A percentile compares a stretch with the other conserved stretches of the same genome.
These are phyloP conservation scores for Apamea monoglypha DNA, from an alignment of 2,888 invertebrate genomes.

Conservation along the genomic window DNA sequence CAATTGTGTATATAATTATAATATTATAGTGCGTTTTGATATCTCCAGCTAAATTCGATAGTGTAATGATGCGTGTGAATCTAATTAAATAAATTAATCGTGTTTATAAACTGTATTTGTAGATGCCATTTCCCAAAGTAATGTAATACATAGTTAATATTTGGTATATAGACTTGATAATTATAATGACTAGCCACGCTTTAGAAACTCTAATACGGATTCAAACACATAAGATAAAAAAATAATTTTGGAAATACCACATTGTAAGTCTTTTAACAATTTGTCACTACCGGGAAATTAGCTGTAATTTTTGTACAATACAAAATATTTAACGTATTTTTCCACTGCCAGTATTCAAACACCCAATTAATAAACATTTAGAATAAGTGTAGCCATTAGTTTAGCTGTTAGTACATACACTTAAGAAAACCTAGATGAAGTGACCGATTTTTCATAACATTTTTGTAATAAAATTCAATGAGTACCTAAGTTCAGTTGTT, in stretches of 20 bases:
- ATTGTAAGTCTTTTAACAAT: slow-evolving; percentile 37
- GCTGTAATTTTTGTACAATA: slow-evolving; percentile 75
- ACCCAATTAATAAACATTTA: slow-evolving; percentile 81
- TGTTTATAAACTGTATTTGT: slow-evolving; percentile 68
- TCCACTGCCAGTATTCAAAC: slow-evolving; percentile 91
- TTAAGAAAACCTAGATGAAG: slow-evolving; percentile 82
- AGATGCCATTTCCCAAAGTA: slow-evolving; percentile 63
- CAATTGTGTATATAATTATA: slow-evolving; percentile 80
- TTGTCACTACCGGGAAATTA: slow-evolving; percentile 68
- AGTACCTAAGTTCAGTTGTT: slow-evolving; percentile 64
- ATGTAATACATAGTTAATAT: slow-evolving; percentile 46
- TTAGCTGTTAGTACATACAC: slow-evolving; percentile 76
- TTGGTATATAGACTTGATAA: slow-evolving; percentile 47
- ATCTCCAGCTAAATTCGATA: slow-evolving; percentile 61
- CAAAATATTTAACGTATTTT: slow-evolving; percentile 84
- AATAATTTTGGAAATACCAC: slow-evolving; percentile 3
- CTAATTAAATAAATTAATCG: slow-evolving; percentile 67
- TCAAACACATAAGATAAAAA: slow-evolving; percentile 6
- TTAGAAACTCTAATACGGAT: slow-evolving; percentile 15
- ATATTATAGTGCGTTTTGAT: slow-evolving; percentile 59
- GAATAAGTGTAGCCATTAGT: slow-evolving; percentile 75
- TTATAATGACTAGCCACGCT: slow-evolving; percentile 43
- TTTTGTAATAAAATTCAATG: slow-evolving; percentile 88
- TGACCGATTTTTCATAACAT: slow-evolving; percentile 89
- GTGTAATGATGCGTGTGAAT: slow-evolving; percentile 66